Evolutionary conservation across 2,888 invertebrate genomes (phyloP).

Genomic region (Hemicrepidius hirtus): DNA sequence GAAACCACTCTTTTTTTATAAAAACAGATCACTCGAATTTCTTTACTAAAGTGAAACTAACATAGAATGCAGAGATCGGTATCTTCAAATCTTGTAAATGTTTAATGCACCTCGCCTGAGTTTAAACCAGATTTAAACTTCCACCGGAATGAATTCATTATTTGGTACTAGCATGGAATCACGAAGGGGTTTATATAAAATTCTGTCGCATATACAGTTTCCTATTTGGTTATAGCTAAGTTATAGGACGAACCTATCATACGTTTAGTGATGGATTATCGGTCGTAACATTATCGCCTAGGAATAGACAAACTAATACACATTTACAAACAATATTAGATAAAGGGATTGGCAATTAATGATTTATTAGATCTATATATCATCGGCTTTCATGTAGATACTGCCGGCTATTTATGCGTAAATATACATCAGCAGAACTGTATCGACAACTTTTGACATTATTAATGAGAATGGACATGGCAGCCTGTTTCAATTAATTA

Average conservation of each 20-base stretch:
- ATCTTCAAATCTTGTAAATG: slow-evolving; percentile 14
- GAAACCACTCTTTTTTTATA: no score
- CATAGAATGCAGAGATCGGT: not conserved
- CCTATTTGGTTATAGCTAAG: not conserved
- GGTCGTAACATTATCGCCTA: slow-evolving; percentile 23
- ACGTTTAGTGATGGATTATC: not conserved
- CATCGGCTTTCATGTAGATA: slow-evolving; percentile 34
- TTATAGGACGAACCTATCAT: not conserved
- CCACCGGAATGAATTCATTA: slow-evolving; percentile 19
- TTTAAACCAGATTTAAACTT: slow-evolving; percentile 19
- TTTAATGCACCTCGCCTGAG: slow-evolving; percentile 12
- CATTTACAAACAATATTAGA: slow-evolving; percentile 40
- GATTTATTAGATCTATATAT: slow-evolving; percentile 49
- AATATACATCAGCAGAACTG: slow-evolving; percentile 46
- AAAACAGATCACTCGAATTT: not conserved
- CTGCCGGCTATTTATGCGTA: slow-evolving; percentile 38
- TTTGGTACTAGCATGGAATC: not conserved
- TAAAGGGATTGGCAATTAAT: slow-evolving; percentile 42
- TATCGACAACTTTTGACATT: slow-evolving; percentile 40
- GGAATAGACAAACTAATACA: slow-evolving; percentile 38
- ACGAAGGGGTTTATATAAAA: not conserved
- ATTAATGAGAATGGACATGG: slow-evolving; percentile 42
- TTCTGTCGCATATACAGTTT: not conserved
- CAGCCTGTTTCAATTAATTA: not conserved
- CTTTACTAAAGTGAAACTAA: not conserved